phyloP scores from a whole-genome alignment of 2,113 vertebrate species.

The Gnathonemus longibarbis region DNA sequence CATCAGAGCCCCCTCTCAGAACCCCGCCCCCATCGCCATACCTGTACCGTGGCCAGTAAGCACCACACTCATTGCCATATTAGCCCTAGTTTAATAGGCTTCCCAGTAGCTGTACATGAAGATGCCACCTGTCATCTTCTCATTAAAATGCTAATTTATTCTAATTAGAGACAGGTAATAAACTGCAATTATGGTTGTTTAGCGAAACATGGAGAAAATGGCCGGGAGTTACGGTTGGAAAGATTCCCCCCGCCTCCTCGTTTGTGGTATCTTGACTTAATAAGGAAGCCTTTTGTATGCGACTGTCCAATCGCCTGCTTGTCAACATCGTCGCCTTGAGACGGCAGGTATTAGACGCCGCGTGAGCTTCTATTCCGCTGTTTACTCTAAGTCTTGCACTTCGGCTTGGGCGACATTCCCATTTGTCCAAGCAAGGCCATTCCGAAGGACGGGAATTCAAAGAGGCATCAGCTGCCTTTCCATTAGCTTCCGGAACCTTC shows the following conservation, averaged over 20 bases:
- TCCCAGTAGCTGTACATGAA: slow-evolving; percentile 49
- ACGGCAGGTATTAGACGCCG: too few species aligned
- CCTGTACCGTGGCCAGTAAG: background rate
- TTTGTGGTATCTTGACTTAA: background rate
- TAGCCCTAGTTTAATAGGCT: slow-evolving; percentile 14
- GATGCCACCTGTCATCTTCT: slow-evolving; percentile 63
- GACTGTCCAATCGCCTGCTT: background rate
- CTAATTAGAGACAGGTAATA: slow-evolving; percentile 76
- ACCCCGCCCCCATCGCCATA: background rate
- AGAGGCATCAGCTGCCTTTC: slow-evolving; percentile 12
- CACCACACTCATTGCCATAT: background rate
- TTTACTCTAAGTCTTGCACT: background rate
- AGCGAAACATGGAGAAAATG: slow-evolving; percentile 48
- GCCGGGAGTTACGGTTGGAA: slow-evolving; percentile 44
- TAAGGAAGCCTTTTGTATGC: background rate
- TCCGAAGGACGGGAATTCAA: background rate
- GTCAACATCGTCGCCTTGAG: background rate
- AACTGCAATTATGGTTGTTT: slow-evolving; percentile 72
- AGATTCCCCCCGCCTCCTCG: background rate
- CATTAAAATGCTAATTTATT: slow-evolving; percentile 77
- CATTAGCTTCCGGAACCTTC: slow-evolving; percentile 26
- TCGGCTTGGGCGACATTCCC: background rate
- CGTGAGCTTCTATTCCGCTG: background rate
- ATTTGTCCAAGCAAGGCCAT: background rate
- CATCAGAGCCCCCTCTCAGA: background rate